Percentiles rank a stretch among this genome's conserved stretches.
Conservation (phyloP, 2,888 invertebrate genomes). For the Calliscelio sp. region DNA sequence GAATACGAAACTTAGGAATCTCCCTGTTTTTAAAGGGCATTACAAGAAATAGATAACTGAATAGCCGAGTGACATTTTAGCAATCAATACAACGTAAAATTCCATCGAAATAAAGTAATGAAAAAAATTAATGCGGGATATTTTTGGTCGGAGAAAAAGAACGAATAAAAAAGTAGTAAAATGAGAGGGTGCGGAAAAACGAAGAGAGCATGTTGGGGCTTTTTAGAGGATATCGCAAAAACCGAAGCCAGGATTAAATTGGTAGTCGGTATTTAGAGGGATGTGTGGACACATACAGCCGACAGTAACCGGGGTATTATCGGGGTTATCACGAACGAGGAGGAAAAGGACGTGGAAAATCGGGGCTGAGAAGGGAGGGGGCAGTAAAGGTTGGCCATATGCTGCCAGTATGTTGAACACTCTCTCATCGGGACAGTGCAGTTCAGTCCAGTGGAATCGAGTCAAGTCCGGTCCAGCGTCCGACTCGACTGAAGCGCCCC, state of each 20-base stretch:
- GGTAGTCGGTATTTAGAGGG: slow-evolving; percentile 78
- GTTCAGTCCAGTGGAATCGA: slow-evolving; percentile 79
- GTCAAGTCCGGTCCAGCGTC: slow-evolving; percentile 53
- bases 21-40: too few species aligned
- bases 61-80: too few species aligned
- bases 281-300: slow-evolving; percentile 74
- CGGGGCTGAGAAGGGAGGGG: slow-evolving; percentile 52
- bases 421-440: slow-evolving; percentile 82
- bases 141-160: not conserved
- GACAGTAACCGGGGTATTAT: slow-evolving; percentile 78
- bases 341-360: slow-evolving; percentile 50
- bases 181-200: slow-evolving; percentile 55
- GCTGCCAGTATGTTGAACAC: slow-evolving; percentile 83
- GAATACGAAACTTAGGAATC: too few species aligned
- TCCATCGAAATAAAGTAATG: not conserved
- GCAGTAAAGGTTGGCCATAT: slow-evolving; percentile 79
- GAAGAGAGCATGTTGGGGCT: slow-evolving; percentile 49
- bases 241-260: slow-evolving; percentile 71
- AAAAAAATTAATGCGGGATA: slow-evolving; percentile 54
- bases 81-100: slow-evolving; percentile 6
- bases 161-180: slow-evolving; percentile 46
- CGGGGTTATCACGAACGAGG: slow-evolving; percentile 79
- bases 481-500: slow-evolving; percentile 56
- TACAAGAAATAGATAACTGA: too few species aligned
- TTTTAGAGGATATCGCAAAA: slow-evolving; percentile 64